Conservation (phyloP, 2,113 vertebrate genomes). For the Plecturocebus donacophilus region DNA sequence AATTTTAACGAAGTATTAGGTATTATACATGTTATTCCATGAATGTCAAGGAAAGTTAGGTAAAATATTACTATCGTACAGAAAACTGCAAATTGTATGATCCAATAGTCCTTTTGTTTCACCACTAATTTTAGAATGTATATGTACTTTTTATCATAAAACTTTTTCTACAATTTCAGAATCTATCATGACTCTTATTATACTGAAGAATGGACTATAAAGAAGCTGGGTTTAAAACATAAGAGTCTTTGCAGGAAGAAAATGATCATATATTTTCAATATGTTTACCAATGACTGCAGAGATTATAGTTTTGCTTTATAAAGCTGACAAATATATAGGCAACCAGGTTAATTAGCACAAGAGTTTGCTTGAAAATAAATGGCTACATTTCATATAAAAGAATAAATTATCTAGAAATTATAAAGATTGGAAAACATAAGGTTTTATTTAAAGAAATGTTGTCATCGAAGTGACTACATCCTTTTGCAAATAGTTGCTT, state of each 20-base stretch:
- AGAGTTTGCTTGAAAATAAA: conserved; percentile 36
- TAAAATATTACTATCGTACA: not conserved
- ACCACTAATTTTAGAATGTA: conserved; percentile 21
- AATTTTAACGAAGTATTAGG: not conserved
- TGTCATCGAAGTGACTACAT: not conserved
- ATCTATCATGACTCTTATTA: not conserved
- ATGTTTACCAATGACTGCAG: not conserved
- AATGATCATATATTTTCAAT: not conserved
- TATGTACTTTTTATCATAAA: conserved; percentile 23
- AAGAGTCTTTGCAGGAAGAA: not conserved
- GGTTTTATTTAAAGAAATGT: conserved; percentile 20
- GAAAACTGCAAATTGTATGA: not conserved
- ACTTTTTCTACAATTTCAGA: conserved; percentile 43
- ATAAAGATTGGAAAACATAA: conserved; percentile 15
- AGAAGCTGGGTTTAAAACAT: conserved; percentile 13
- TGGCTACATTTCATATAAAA: conserved; percentile 33
- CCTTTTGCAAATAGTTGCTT: not conserved
- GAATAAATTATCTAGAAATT: conserved; percentile 16
- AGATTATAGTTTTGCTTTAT: conserved; percentile 28
- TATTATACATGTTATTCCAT: not conserved
- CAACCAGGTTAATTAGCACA: not conserved
- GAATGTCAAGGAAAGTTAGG: conserved; percentile 17
- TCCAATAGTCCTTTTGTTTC: not conserved
- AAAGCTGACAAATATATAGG: conserved; percentile 8
- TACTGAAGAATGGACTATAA: not conserved